Evolutionary conservation across 23 tunicate genomes (phyloP), one percentile per base, ranked within the genome.

Genomic region (Styela clava): DNA sequence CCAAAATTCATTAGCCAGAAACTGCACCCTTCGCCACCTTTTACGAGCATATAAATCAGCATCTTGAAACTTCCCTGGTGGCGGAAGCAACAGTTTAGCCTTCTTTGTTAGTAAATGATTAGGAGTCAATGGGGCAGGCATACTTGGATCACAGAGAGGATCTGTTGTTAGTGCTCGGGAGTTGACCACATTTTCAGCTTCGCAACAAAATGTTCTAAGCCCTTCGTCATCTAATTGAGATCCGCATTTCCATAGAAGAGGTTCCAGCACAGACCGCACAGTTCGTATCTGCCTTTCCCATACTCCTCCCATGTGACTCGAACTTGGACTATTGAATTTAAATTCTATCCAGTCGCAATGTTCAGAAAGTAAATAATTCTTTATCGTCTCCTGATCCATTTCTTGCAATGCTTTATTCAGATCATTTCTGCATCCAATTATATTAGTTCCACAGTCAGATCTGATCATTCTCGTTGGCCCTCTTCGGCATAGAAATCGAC

Each of bases 251-350:
- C 21, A 12, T 3, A 79, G 73, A 22, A 79, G 35, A 18, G 36
- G 70, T 2, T 26, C 29, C 31, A 79, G 72, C 62, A 22, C 73
- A 16, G 36, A 29, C 44, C 83, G 52, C 7, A 79, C 35, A 2
- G 83, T 79, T 22, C 83, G 32, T 72, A 79, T 79, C 33, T 79
- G 83, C 23, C 83, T 30, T 30, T 79, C 83, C 73, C 33, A 24
- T 2, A 31, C 83, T 26, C 73, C 83, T n/a, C 73, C 73, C 83
- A 79, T 79, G 73, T 79, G 70, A 63, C 83, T 79, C 3, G 83
- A 26, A 9, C 37, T 30, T 20, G 83, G 56, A 23, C 24, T 24
- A 63, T 79, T 79, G 34, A 79, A 79, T 28, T 79, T 62, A 61
- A 62, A 62, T 28, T 62, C 25, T 22, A 79, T 24, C 25, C 35